Base-by-base conservation (phyloP, 2,888 invertebrate genomes). In the Melangyna quadrimaculata region DNA sequence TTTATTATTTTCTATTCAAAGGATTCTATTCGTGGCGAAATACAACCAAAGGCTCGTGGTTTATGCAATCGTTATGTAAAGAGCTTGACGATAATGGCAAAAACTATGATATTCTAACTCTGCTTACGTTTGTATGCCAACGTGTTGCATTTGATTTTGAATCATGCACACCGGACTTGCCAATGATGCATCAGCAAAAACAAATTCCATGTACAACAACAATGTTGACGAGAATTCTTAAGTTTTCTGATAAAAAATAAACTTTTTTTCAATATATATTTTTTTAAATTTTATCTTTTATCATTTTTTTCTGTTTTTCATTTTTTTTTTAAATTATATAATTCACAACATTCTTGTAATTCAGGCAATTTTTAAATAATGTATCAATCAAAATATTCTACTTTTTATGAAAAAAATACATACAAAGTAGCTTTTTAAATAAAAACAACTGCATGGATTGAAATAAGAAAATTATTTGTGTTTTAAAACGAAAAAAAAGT, bases 21-120 rank as follows among this genome's bases (percentile, higher is more conserved):
- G 97, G 98, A 71, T 98, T 95, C 91, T 98, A 95, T 92, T 98
- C 98, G 0, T 98, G 98, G 98, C 95, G 98, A 71, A 98, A 98
- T 90, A 97, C 97, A 35, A 96, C 96, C 29, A 95, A 96, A 87
- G 98, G 98, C 1, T 98, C 98, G 0, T 99, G 98, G 98, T 99
- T 98, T 90, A 96, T 99, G 93, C 98, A 98, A 92, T 96, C 98
- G 0, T 93, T 99, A 32, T 97, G 97, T 90, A 94, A 95, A 40
- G 97, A 98, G 89, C 91, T 98, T 63, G 94, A 95, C 77, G 94
- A 94, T 87, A 94, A 95, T 90, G 96, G 95, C 9, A 94, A 94
- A 87, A 94, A 95, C 43, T 94, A 95, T 89, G 98, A 99, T 90
- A 93, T 99, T 32, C 92, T 98, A 63, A 96, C 97, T 12, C 93